Evolutionary conservation across 2,113 vertebrate species (phyloP).

Genomic region (Theristicus caerulescens): DNA sequence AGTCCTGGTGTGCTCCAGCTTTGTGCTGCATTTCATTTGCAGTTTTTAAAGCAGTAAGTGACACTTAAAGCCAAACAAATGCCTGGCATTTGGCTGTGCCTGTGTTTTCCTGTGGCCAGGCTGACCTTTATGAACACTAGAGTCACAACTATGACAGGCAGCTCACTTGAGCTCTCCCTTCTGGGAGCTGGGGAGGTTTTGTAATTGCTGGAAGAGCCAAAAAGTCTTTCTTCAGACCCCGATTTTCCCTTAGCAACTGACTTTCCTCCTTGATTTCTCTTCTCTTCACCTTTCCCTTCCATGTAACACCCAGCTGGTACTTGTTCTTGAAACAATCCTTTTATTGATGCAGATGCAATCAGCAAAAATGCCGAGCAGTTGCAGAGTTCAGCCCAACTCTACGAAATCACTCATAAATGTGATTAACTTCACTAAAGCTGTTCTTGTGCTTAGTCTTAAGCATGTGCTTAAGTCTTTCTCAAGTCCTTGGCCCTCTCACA

Average conservation of each 20-base stretch:
- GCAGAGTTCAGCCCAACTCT: background rate
- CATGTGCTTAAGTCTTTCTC: background rate
- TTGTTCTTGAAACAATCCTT: background rate
- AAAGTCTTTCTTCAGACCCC: conserved; percentile 31
- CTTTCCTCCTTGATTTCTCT: conserved; percentile 28
- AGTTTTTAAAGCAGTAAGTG: conserved; percentile 5
- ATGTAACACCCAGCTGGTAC: background rate
- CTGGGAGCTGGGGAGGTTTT: conserved; percentile 23
- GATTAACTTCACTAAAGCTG: background rate
- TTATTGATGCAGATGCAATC: conserved; percentile 9
- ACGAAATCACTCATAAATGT: background rate
- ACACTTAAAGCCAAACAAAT: background rate
- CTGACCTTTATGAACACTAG: conserved; percentile 42
- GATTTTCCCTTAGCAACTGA: conserved; percentile 18
- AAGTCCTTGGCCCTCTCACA: background rate
- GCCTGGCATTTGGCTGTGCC: conserved; percentile 22
- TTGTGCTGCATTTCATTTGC: background rate
- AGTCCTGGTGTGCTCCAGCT: background rate
- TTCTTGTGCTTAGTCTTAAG: background rate
- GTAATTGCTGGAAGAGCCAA: conserved; percentile 31
- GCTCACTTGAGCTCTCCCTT: conserved; percentile 21
- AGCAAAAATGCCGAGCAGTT: background rate
- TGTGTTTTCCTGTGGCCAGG: conserved; percentile 13
- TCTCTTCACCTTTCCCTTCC: conserved; percentile 54
- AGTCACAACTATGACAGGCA: conserved; percentile 9